Percentiles rank a stretch among this genome's conserved stretches.
Evolutionary conservation across 2,113 vertebrate species (phyloP).

Genomic region (Hemiprocne comata): DNA sequence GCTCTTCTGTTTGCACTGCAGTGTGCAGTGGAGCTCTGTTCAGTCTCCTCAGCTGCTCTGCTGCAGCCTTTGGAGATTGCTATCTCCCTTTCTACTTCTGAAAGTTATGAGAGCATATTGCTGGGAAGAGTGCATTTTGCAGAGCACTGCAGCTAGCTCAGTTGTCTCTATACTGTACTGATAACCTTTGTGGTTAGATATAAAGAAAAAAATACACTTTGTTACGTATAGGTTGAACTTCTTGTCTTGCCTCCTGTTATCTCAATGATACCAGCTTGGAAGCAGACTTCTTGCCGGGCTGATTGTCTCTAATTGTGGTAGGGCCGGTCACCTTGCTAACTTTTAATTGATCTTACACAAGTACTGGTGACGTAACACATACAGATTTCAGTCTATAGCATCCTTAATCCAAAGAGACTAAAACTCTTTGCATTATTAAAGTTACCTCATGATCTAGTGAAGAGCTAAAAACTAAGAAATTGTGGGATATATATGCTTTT

Average conservation of each 20-base stretch:
- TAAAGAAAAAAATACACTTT: neutral
- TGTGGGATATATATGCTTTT: neutral
- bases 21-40: neutral
- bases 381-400: neutral
- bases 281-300: neutral
- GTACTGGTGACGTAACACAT: neutral
- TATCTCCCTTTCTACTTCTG: neutral
- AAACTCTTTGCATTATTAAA: neutral
- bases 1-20: neutral
- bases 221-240: neutral
- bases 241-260: neutral
- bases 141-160: neutral
- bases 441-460: neutral
- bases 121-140: neutral
- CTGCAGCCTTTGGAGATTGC: neutral
- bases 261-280: neutral
- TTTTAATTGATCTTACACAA: neutral
- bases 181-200: neutral
- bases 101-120: neutral
- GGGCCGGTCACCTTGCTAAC: neutral
- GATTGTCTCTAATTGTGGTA: neutral
- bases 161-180: neutral
- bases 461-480: neutral
- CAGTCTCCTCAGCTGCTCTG: neutral
- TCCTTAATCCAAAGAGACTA: neutral